phyloP scores from a whole-genome alignment of 2,888 invertebrate genomes.

The Drosophila diplacantha region DNA sequence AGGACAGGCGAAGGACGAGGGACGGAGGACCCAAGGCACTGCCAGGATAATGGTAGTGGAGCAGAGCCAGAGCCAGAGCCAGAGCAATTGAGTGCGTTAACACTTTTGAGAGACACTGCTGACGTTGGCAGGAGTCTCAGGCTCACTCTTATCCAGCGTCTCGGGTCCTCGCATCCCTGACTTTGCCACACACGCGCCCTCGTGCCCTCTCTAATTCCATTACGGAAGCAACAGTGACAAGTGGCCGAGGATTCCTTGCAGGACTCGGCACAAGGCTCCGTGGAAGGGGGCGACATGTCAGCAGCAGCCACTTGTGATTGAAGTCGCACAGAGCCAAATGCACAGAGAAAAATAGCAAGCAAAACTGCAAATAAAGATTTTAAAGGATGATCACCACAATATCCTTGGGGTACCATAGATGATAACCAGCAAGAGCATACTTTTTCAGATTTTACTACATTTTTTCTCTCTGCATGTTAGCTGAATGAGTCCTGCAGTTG shows the following conservation, averaged over 20 bases:
- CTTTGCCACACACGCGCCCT: conserved; percentile 7
- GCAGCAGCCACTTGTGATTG: conserved; percentile 35
- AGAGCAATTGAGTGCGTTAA: conserved; percentile 65
- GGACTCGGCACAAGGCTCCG: conserved; percentile 21
- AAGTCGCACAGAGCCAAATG: conserved; percentile 12
- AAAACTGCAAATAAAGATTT: too few species aligned
- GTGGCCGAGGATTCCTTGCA: conserved; percentile 51
- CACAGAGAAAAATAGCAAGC: conserved; percentile 1
- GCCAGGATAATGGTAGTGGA: background rate
- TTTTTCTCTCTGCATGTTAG: background rate
- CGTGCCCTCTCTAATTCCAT: conserved; percentile 59
- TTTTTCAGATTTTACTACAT: background rate
- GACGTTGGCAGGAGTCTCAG: conserved; percentile 40
- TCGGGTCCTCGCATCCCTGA: background rate
- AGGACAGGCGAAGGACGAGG: background rate
- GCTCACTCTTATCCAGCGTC: conserved; percentile 5
- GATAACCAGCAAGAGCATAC: accelerated
- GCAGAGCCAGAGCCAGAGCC: conserved; percentile 11
- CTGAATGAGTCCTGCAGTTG: conserved; percentile 13
- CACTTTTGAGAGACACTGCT: conserved; percentile 56
- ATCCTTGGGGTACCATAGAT: accelerated
- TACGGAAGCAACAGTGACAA: conserved; percentile 72
- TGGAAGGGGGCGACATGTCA: conserved; percentile 40
- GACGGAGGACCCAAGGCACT: conserved; percentile 8
- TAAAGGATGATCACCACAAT: too few species aligned